A percentile compares a stretch with the other conserved stretches of the same genome.
These are phyloP conservation scores for Hemibagrus guttatus DNA, from an alignment of 2,797 vertebrate species.

Conservation along the genomic window DNA sequence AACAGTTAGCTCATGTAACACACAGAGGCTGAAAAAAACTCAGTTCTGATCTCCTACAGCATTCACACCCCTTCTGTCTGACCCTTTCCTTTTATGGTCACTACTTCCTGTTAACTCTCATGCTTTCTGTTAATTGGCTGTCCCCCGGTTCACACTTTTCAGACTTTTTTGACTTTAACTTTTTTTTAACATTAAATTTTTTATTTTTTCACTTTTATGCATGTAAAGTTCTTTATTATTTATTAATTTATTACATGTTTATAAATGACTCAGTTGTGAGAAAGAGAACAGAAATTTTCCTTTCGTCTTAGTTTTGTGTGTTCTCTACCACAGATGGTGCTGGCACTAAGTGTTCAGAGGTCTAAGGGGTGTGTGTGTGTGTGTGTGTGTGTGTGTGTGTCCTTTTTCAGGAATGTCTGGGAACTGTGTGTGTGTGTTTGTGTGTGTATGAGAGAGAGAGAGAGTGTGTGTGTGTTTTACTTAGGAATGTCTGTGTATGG, in stretches of 20 bases:
- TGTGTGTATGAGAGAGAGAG: background rate
- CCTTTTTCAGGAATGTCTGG: background rate
- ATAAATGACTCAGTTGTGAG: background rate
- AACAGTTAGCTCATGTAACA: background rate
- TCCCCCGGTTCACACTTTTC: too few relatives aligned
- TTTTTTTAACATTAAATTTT: background rate
- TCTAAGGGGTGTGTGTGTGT: background rate
- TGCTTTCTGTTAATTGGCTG: background rate
- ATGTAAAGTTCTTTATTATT: background rate
- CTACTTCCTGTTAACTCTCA: background rate
- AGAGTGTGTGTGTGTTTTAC: background rate
- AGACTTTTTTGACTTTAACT: background rate
- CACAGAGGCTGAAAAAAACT: background rate
- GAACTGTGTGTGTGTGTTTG: background rate
- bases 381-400: slow-evolving; percentile 2
- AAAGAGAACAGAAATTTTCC: too few relatives aligned
- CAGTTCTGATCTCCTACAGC: background rate
- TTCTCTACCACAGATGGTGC: background rate
- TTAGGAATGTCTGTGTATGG: background rate
- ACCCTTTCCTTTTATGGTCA: background rate
- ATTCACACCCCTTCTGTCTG: background rate
- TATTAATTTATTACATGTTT: background rate
- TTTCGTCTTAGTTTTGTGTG: background rate
- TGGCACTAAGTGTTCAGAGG: background rate
- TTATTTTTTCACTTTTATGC: background rate